These are phyloP conservation scores for Diarsia dahlii DNA, from an alignment of 2,888 invertebrate species.

Conservation along the genomic window DNA sequence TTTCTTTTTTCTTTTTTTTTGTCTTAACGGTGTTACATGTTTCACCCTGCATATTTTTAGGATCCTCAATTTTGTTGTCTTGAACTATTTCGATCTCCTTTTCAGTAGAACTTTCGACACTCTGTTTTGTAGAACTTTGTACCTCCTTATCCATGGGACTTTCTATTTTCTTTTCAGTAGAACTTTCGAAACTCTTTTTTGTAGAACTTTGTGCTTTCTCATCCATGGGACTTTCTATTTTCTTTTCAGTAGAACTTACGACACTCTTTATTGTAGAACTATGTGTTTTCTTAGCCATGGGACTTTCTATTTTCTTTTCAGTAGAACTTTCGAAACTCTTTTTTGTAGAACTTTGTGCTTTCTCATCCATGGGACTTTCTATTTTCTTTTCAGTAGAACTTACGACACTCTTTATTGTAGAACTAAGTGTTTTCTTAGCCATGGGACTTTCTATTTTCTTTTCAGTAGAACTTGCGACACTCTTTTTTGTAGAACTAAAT, in stretches of 20 bases:
- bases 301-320: background rate
- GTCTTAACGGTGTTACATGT: background rate
- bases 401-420: background rate
- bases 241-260: background rate
- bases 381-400: background rate
- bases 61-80: conserved; percentile 1
- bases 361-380: background rate
- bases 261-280: background rate
- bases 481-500: no score
- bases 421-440: background rate
- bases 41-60: conserved; percentile 12
- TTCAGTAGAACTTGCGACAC: no score
- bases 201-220: background rate
- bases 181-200: background rate
- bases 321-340: background rate
- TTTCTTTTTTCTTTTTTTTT: conserved; percentile 7
- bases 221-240: background rate
- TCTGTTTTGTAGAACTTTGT: background rate
- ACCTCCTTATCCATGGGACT: background rate
- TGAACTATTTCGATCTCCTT: background rate
- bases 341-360: background rate
- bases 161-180: background rate
- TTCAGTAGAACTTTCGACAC: background rate
- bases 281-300: background rate
- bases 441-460: no score